phyloP scores from a whole-genome alignment of 2,113 vertebrate genomes.

The Myocastor coypus region DNA sequence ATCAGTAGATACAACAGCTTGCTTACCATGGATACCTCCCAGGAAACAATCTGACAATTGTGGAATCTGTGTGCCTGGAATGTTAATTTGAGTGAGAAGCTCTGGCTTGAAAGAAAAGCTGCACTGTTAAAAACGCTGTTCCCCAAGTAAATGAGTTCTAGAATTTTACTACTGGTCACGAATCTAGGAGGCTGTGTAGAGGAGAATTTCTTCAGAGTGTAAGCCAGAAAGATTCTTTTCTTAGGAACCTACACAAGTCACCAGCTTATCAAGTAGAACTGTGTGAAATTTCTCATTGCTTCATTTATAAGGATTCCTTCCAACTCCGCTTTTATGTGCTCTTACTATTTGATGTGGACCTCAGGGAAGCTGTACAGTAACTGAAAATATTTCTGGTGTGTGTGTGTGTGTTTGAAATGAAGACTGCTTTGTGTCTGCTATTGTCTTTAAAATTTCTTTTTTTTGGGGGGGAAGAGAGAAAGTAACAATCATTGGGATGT shows the following conservation, averaged over 20 bases:
- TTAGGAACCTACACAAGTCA: conserved; percentile 29
- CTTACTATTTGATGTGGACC: conserved; percentile 50
- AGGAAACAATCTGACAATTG: conserved; percentile 38
- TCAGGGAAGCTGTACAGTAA: conserved; percentile 57
- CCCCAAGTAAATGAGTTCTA: background rate
- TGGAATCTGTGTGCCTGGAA: background rate
- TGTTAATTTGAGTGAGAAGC: conserved; percentile 29
- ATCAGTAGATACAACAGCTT: conserved; percentile 4
- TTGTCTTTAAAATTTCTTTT: conserved; percentile 54
- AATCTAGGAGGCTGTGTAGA: background rate
- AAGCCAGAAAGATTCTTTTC: conserved; percentile 26
- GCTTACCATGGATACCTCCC: background rate
- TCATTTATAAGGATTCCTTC: conserved; percentile 36
- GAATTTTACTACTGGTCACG: conserved; percentile 33
- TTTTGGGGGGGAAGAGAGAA: background rate
- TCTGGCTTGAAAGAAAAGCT: conserved; percentile 37
- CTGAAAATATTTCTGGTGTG: conserved; percentile 58
- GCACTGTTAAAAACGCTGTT: conserved; percentile 24
- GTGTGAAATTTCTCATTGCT: conserved; percentile 6
- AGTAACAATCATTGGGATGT: background rate
- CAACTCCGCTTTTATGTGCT: conserved; percentile 54
- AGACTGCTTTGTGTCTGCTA: conserved; percentile 50
- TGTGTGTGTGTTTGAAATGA: conserved; percentile 61
- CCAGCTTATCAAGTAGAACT: background rate
- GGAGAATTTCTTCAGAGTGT: conserved; percentile 13